Conservation (phyloP, 2,113 vertebrate species). For the Phyllostomus discolor region DNA sequence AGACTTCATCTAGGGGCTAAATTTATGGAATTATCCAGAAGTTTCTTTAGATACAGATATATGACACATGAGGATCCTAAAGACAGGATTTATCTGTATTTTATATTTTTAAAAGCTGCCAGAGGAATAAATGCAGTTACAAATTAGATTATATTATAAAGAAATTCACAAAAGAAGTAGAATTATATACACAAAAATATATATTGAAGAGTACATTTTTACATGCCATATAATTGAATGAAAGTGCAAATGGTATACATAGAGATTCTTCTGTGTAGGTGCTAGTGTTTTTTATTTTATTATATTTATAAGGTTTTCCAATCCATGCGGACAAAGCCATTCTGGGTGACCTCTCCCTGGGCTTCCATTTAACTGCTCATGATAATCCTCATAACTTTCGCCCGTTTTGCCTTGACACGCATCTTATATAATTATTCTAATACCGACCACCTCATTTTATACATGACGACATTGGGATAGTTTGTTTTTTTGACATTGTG, state of each 20-base stretch:
- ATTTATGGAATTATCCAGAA: not conserved
- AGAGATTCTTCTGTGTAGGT: not conserved
- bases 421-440: no score
- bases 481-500: not conserved
- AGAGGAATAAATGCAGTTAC: not conserved
- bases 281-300: not conserved
- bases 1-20: not conserved
- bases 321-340: no score
- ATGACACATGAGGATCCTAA: not conserved
- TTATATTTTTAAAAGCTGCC: not conserved
- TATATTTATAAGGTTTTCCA: not conserved
- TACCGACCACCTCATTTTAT: not conserved
- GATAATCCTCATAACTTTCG: no score
- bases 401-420: no score
- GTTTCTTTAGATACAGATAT: not conserved
- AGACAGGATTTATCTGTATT: not conserved
- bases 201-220: not conserved
- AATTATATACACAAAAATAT: not conserved
- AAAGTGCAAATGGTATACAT: not conserved
- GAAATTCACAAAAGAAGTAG: not conserved
- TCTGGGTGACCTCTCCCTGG: not conserved
- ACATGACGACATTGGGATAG: not conserved
- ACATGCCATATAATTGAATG: not conserved
- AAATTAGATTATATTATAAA: not conserved
- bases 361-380: not conserved